These are phyloP conservation scores for Anhinga anhinga DNA, from an alignment of 2,113 vertebrate species.

Conservation along the genomic window DNA sequence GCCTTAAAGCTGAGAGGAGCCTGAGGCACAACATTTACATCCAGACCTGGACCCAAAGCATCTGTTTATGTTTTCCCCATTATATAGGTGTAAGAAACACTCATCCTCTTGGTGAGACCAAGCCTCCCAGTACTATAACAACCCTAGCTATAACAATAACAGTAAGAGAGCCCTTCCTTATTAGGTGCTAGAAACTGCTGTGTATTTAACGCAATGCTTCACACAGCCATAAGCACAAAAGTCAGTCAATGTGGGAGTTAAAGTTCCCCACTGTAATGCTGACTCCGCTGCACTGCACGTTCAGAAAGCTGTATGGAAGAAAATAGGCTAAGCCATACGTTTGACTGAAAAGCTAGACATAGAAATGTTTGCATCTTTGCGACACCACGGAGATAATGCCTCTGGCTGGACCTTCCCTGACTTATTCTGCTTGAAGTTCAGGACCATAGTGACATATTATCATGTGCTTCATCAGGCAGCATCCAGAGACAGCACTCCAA, in stretches of 20 bases:
- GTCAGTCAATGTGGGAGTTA: constrained; percentile 24
- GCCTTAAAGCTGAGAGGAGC: constrained; percentile 1
- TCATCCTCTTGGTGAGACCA: constrained; percentile 1
- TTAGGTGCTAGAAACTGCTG: constrained; percentile 56
- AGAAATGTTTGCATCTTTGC: background rate
- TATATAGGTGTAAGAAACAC: constrained; percentile 5
- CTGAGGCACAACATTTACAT: constrained; percentile 27
- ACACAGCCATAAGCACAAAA: constrained; percentile 26
- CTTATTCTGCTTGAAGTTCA: background rate
- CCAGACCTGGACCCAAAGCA: background rate
- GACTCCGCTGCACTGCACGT: background rate
- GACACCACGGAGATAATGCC: background rate
- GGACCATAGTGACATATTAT: background rate
- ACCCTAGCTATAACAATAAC: constrained; percentile 54
- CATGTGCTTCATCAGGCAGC: background rate
- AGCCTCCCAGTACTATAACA: constrained; percentile 46
- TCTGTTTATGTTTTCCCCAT: constrained; percentile 29
- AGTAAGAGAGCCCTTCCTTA: constrained; percentile 56
- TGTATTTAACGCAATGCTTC: constrained; percentile 32
- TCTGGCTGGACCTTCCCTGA: background rate
- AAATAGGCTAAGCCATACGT: background rate
- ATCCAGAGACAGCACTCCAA: background rate
- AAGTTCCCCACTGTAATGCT: background rate
- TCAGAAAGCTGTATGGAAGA: background rate
- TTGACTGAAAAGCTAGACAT: background rate